Evolutionary conservation across 1,140 invertebrate species (phyloP), one percentile per base, ranked within the genome.

Genomic region (Samia ricini): DNA sequence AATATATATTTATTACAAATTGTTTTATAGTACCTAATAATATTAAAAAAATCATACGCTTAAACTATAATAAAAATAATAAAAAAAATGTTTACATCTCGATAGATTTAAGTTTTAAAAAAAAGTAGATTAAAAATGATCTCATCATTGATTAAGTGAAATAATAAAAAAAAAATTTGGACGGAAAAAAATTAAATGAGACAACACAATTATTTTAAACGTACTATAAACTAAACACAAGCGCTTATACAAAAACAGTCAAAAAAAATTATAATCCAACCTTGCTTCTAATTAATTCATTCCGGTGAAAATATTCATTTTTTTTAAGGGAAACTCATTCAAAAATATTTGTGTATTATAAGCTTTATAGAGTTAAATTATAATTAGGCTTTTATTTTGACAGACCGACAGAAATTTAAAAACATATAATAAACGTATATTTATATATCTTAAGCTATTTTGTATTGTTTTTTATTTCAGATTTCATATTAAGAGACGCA

Each of bases 111-210:
- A n/a, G n/a, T n/a, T n/a, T n/a, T 15, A 42, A 42, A 42, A 15
- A 36, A 42, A 15, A 15, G 12, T 7, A 7, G n/a, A 12, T 42
- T 10, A 7, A 15, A 42, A 42, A 42, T 66, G 63, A 64, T 66
- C 58, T 67, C 61, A 68, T 63, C 61, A 70, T 61, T 24, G 42
- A 64, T 57, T 57, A 75, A 69, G n/a, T n/a, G n/a, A 73, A 63
- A 68, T 72, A 71, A 57, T 33, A 59, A 65, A 68, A 71, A 63
- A 52, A 21, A 42, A 54, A 72, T 80, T 76, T 83, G 80, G 80
- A 83, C 80, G 80, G 80, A 83, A 69, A 78, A 64, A 69, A 74
- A 73, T 59, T 59, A 61, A 52, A 61, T 50, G 20, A 42, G 33
- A 42, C 56, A 64, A 69, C 29, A 60, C 36, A 64, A 54, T 22